Evolutionary conservation across 2,888 invertebrate genomes (phyloP).

Genomic region (Stenodera caucasica): DNA sequence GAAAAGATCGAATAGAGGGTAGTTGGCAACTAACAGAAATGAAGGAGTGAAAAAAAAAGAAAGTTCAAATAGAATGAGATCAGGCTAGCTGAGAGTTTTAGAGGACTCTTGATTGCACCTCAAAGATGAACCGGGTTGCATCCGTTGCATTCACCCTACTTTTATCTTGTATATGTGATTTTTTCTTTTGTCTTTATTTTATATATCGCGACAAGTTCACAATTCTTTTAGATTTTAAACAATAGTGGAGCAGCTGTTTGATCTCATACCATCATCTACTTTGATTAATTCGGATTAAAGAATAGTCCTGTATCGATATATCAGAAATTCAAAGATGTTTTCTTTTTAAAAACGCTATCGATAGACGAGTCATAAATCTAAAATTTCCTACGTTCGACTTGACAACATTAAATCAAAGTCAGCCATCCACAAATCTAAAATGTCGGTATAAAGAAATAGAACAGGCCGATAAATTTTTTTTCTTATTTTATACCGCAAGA

Average conservation of each 20-base stretch:
- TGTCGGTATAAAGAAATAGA: background rate
- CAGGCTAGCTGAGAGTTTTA: conserved; percentile 27
- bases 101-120: conserved; percentile 39
- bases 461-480: background rate
- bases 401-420: conserved; percentile 5
- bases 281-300: background rate
- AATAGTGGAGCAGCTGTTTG: conserved; percentile 32
- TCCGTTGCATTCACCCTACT: conserved; percentile 15
- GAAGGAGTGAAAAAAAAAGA: conserved; percentile 25
- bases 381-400: background rate
- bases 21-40: background rate
- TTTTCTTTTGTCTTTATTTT: conserved; percentile 25
- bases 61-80: conserved; percentile 30
- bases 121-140: conserved; percentile 35
- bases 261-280: conserved; percentile 31
- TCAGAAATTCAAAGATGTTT: background rate
- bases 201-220: conserved; percentile 33
- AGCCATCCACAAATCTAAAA: background rate
- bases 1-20: background rate
- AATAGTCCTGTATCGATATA: background rate
- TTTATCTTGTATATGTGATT: background rate
- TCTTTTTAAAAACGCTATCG: background rate
- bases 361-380: background rate
- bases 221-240: conserved; percentile 24
- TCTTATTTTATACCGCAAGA: background rate